phyloP scores from a whole-genome alignment of 1,140 invertebrate species.

The Harlomillsia oculata region DNA sequence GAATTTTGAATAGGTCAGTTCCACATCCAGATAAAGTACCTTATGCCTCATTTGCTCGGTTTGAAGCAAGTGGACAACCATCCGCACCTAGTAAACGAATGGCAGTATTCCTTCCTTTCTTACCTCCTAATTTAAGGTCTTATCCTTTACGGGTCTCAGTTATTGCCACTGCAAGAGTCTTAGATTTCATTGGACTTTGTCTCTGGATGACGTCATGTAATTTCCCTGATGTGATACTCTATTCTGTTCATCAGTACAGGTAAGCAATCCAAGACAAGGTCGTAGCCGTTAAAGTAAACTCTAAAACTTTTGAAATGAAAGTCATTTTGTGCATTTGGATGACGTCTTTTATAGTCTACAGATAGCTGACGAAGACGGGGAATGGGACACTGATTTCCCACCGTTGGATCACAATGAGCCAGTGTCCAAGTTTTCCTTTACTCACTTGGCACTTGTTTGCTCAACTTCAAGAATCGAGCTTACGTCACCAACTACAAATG shows the following conservation, averaged over 20 bases:
- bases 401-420: conserved; percentile 75
- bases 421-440: conserved; percentile 86
- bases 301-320: conserved; percentile 5
- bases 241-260: conserved; percentile 30
- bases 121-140: conserved; percentile 62
- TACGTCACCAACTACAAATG: not conserved
- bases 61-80: conserved; percentile 60
- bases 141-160: conserved; percentile 77
- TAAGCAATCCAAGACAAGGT: not conserved
- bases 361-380: conserved; percentile 94
- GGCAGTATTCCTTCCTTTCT: conserved; percentile 72
- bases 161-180: conserved; percentile 70
- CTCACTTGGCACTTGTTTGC: conserved; percentile 68
- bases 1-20: conserved; percentile 22
- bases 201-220: conserved; percentile 59
- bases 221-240: conserved; percentile 38
- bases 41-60: conserved; percentile 59
- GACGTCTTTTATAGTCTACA: conserved; percentile 65
- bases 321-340: conserved; percentile 43
- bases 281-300: too few species aligned
- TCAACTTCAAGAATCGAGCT: conserved; percentile 12
- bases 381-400: conserved; percentile 87
- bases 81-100: conserved; percentile 36
- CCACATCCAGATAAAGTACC: conserved; percentile 30
- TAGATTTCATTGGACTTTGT: conserved; percentile 86